Conservation (phyloP, 2,797 vertebrate species). For the Chelon labrosus region DNA sequence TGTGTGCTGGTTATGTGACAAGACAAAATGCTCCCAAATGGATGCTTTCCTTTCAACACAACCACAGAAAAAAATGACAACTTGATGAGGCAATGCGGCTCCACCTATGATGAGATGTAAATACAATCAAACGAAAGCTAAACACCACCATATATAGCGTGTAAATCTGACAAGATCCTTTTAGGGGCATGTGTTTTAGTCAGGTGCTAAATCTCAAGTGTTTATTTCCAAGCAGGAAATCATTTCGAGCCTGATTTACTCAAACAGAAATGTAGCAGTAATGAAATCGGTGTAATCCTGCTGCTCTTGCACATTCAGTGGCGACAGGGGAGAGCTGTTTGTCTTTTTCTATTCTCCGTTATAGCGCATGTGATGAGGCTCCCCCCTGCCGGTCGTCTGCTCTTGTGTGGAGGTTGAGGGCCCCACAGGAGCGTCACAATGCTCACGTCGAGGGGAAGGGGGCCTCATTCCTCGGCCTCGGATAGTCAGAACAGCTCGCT, state of each 20-base stretch:
- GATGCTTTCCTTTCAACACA: background rate
- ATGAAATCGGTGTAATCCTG: conserved; percentile 21
- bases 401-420: conserved; percentile 43
- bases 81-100: background rate
- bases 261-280: conserved; percentile 28
- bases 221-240: conserved; percentile 8
- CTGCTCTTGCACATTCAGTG: conserved; percentile 17
- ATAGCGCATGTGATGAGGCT: conserved; percentile 45
- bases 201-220: background rate
- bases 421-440: conserved; percentile 36
- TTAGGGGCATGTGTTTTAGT: background rate
- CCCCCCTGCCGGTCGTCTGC: conserved; percentile 48
- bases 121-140: conserved; percentile 13
- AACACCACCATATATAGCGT: conserved; percentile 18
- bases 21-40: conserved; percentile 20
- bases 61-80: conserved; percentile 7
- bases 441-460: conserved; percentile 29
- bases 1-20: conserved; percentile 12
- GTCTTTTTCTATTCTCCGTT: conserved; percentile 24
- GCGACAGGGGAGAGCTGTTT: conserved; percentile 14
- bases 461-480: conserved; percentile 28
- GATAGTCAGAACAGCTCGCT: conserved; percentile 37
- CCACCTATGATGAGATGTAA: conserved; percentile 5
- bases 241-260: conserved; percentile 18
- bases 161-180: background rate